phyloP scores from a whole-genome alignment of 1,140 invertebrate genomes.

The Drosophila repletoides region DNA sequence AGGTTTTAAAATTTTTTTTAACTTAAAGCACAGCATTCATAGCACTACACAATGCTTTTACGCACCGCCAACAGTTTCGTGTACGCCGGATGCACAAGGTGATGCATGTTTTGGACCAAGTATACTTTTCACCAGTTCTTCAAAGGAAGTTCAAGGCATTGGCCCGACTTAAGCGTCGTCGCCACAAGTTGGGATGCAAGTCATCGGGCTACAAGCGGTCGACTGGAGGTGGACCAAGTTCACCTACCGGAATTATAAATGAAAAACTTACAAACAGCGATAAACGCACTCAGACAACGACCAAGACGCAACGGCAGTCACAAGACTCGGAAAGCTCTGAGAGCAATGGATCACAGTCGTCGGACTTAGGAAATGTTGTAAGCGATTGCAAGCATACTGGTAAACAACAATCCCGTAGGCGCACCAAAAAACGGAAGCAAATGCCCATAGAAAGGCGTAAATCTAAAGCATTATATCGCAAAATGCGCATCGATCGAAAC shows the following conservation, averaged over 20 bases:
- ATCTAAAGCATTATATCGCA: slow-evolving; percentile 12
- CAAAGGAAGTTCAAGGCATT: slow-evolving; percentile 70
- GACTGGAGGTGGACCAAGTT: slow-evolving; percentile 13
- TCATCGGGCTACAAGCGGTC: slow-evolving; percentile 16
- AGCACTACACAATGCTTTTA: not conserved
- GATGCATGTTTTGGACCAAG: slow-evolving; percentile 75
- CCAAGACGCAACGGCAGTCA: not conserved
- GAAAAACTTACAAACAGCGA: not conserved
- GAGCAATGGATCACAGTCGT: slow-evolving; percentile 36
- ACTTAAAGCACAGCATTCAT: not conserved
- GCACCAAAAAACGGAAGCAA: slow-evolving; percentile 45
- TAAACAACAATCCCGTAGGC: slow-evolving; percentile 12
- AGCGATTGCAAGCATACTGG: not conserved
- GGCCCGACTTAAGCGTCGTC: slow-evolving; percentile 51
- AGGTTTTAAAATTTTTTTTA: not conserved
- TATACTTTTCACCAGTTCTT: slow-evolving; percentile 75
- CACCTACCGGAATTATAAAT: not conserved
- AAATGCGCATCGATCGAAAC: slow-evolving; percentile 57
- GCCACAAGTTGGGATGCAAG: slow-evolving; percentile 46
- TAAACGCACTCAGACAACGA: not conserved
- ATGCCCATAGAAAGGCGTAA: slow-evolving; percentile 54
- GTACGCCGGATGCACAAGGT: slow-evolving; percentile 73
- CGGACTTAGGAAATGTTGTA: slow-evolving; percentile 13
- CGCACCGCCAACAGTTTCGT: slow-evolving; percentile 46
- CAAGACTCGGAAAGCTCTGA: slow-evolving; percentile 32